These are phyloP conservation scores for Arctopsyche grandis DNA, from an alignment of 1,140 invertebrate genomes.

Conservation along the genomic window DNA sequence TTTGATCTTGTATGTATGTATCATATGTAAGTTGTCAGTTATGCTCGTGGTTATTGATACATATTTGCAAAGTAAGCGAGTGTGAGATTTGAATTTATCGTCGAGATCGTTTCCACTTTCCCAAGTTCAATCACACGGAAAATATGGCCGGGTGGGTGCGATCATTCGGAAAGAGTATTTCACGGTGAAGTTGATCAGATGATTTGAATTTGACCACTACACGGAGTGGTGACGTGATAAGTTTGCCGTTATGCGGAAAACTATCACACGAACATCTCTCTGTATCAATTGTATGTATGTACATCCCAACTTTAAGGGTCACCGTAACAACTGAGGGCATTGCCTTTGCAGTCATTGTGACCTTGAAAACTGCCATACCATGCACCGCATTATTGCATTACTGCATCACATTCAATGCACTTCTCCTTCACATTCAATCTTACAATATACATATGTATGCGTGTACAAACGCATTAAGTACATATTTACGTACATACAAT, in stretches of 20 bases:
- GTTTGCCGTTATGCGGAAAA: background rate
- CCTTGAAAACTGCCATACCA: background rate
- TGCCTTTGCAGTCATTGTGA: conserved; percentile 33
- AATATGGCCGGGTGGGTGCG: background rate
- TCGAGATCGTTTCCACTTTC: background rate
- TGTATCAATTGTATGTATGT: background rate
- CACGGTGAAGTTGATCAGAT: background rate
- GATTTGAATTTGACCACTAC: background rate
- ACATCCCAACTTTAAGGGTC: background rate
- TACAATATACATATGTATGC: too few relatives aligned
- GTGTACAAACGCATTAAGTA: background rate
- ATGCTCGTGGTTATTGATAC: too few relatives aligned
- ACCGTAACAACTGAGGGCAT: conserved; percentile 5
- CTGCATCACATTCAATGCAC: background rate
- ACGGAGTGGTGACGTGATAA: background rate
- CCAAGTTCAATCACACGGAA: background rate
- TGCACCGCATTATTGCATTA: background rate
- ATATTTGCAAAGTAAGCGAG: too few relatives aligned
- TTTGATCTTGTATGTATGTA: too few relatives aligned
- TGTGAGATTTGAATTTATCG: too few relatives aligned
- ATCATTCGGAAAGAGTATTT: background rate
- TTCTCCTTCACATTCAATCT: background rate
- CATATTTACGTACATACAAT: background rate
- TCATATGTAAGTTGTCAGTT: too few relatives aligned
- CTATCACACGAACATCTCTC: too few relatives aligned